phyloP scores from a whole-genome alignment of 2,888 invertebrate species.

The Lasioglossum zephyrum region DNA sequence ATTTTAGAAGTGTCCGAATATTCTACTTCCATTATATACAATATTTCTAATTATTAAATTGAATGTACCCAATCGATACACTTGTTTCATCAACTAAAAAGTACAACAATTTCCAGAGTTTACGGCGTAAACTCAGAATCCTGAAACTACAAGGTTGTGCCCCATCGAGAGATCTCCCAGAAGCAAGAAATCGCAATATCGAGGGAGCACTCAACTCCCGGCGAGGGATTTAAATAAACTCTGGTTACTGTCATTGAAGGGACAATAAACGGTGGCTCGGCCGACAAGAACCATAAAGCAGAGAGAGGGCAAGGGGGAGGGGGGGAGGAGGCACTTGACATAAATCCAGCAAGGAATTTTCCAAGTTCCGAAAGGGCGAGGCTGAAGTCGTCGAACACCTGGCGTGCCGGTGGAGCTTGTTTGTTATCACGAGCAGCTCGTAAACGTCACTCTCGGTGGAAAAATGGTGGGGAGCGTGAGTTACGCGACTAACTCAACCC shows the following conservation, averaged over 20 bases:
- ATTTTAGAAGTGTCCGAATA: no score
- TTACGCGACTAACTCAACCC: conserved; percentile 37
- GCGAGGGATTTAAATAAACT: background rate
- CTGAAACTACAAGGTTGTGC: background rate
- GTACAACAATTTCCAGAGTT: background rate
- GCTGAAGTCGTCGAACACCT: conserved; percentile 16
- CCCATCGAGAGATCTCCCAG: background rate
- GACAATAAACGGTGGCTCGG: background rate
- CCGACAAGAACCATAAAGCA: background rate
- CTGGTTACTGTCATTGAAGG: background rate
- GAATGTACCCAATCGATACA: no score
- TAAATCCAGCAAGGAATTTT: conserved; percentile 4
- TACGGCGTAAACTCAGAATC: background rate
- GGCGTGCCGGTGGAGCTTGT: conserved; percentile 29
- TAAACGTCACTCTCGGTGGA: conserved; percentile 49
- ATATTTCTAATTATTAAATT: no score
- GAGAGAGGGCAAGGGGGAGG: no score
- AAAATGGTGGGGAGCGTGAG: conserved; percentile 43
- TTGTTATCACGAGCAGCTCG: conserved; percentile 56
- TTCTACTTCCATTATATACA: no score
- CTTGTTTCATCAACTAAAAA: background rate
- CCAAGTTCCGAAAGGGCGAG: conserved; percentile 16
- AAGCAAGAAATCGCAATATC: background rate
- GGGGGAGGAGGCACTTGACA: background rate
- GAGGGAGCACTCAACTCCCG: background rate